phyloP scores from a whole-genome alignment of 2,888 invertebrate genomes.

The Copidosoma aretas region DNA sequence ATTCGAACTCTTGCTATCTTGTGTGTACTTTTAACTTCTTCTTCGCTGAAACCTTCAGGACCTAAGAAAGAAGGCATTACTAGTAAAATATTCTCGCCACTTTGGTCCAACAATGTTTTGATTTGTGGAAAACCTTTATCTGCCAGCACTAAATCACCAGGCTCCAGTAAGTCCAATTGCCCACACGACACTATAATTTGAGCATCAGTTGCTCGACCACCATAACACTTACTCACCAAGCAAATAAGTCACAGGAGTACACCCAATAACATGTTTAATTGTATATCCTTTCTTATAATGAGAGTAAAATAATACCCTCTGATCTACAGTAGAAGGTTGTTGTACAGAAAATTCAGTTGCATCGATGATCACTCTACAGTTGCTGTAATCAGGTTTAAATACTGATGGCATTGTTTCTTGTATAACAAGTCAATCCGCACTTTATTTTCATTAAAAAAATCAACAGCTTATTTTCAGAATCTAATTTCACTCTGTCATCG shows the following conservation, averaged over 20 bases:
- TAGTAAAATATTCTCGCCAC: slow-evolving; percentile 9
- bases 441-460: slow-evolving; percentile 40
- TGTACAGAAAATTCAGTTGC: slow-evolving; percentile 5
- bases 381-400: slow-evolving; percentile 1
- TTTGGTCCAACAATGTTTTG: no score
- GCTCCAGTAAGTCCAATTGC: slow-evolving; percentile 35
- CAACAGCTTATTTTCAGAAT: slow-evolving; percentile 13
- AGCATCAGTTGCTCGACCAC: slow-evolving; percentile 35
- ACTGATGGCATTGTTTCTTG: background rate
- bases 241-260: background rate
- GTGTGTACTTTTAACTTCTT: slow-evolving; percentile 35
- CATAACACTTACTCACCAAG: background rate
- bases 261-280: no score
- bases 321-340: background rate
- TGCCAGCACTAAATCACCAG: slow-evolving; percentile 37
- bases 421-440: slow-evolving; percentile 28
- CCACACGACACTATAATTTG: slow-evolving; percentile 35
- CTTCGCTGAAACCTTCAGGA: slow-evolving; percentile 26
- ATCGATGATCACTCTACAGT: slow-evolving; percentile 8
- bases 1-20: slow-evolving; percentile 36
- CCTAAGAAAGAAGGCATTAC: slow-evolving; percentile 40
- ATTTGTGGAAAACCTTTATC: slow-evolving; percentile 44
- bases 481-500: no score
- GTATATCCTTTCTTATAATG: no score
- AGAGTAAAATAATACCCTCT: background rate